Base-by-base conservation (phyloP, 2,888 invertebrate species). In the Gastracanthus pulcherrimus region DNA sequence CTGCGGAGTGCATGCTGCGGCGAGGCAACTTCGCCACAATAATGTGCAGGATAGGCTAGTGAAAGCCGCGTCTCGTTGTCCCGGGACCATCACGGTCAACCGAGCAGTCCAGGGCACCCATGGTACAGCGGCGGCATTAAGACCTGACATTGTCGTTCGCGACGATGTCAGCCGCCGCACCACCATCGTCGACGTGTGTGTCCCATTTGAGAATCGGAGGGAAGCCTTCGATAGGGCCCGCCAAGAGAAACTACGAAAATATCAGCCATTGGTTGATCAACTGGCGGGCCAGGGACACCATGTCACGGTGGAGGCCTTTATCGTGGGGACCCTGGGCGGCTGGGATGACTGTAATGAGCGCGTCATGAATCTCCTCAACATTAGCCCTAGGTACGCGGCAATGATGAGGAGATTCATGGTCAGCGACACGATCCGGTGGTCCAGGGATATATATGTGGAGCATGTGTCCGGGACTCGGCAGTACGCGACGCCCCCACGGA, bases 401-500 rank as follows among this genome's bases (percentile, higher is more conserved):
- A 38, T 86, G 29, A 87, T 89, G 87, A 31, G 84, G 80, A 78
- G 86, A 3, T 84, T 89, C 26, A 87, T 87, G 82, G 86, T 88
- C 1, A 85, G 85, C 0, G 88, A 89, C 19, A 85, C 83, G 2
- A 62, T 86, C 51, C 77, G 85, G 0, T 89, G 89, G 89, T 86
- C 86, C 11, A 76, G 88, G 2, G 88, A 90, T 84, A 87, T 90
- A 0, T 90, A 89, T 81, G 84, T 89, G 1, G 87, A 89, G 48
- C 89, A 89, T 72, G 81, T 90, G 7, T 86, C 88, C 1, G 89
- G 88, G 11, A 76, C 80, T 0, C 69, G 85, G 2, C 88, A 89
- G 72, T 88, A 84, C 41, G 41, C 13, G 41, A 9, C 41, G n/a
- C n/a, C n/a, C n/a, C n/a, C n/a, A n/a, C n/a, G n/a, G n/a, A n/a